phyloP scores from a whole-genome alignment of 1,140 invertebrate species.

The Olivierus martensii region DNA sequence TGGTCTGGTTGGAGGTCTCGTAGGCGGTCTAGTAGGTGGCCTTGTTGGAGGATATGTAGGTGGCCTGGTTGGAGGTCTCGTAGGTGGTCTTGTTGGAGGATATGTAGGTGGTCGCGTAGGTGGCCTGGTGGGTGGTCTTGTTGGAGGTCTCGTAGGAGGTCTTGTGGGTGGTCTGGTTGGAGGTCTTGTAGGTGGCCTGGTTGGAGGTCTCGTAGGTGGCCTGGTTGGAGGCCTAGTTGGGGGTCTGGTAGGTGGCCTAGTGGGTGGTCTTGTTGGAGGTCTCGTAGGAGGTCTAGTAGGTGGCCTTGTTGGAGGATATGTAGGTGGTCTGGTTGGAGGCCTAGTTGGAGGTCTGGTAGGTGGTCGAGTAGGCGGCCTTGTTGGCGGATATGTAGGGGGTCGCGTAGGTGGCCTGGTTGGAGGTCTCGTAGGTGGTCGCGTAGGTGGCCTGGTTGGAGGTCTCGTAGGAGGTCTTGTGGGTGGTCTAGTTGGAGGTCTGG shows the following conservation, averaged over 20 bases:
- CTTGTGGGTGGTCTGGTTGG: not conserved
- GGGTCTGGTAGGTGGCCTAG: not conserved
- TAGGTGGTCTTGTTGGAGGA: not conserved
- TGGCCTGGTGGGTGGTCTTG: not conserved
- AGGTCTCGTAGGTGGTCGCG: conserved; percentile 1
- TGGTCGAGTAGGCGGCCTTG: conserved; percentile 1
- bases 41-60: not conserved
- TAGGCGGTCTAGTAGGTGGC: not conserved
- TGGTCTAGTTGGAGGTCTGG: not conserved
- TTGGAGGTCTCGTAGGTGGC: not conserved
- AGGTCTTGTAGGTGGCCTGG: not conserved
- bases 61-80: not conserved
- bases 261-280: not conserved
- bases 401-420: not conserved
- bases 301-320: not conserved
- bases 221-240: not conserved
- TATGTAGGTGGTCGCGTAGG: not conserved
- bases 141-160: not conserved
- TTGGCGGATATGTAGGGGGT: not conserved
- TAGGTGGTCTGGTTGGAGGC: not conserved
- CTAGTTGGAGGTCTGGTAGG: not conserved
- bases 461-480: not conserved
- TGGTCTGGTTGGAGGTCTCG: not conserved
- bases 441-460: not conserved
- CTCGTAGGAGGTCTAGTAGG: not conserved